phyloP scores from a whole-genome alignment of 2,888 invertebrate species.

The Rhamnusium bicolor region DNA sequence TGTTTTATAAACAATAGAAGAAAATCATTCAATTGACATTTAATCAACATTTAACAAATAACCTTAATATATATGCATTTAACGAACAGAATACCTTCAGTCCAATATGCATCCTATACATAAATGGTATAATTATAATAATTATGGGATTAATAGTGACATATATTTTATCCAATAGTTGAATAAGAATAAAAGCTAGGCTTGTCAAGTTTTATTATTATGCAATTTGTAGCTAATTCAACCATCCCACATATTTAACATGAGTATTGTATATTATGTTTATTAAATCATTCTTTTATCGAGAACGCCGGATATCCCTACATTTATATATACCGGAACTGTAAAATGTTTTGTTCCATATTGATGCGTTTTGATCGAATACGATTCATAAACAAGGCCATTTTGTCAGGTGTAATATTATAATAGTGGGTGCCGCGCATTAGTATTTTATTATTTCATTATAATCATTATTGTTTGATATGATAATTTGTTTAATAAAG shows the following conservation, averaged over 20 bases:
- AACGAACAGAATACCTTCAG: not conserved
- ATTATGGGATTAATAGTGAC: slow-evolving; percentile 22
- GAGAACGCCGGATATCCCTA: slow-evolving; percentile 65
- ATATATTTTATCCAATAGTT: slow-evolving; percentile 26
- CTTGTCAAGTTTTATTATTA: slow-evolving; percentile 57
- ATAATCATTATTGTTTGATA: slow-evolving; percentile 63
- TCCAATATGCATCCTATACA: not conserved
- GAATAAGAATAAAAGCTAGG: slow-evolving; percentile 41
- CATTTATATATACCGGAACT: slow-evolving; percentile 65
- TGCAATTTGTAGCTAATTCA: slow-evolving; percentile 60
- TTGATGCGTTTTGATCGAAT: slow-evolving; percentile 62
- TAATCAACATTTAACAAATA: not conserved
- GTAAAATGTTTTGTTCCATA: slow-evolving; percentile 65
- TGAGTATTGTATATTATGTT: slow-evolving; percentile 64
- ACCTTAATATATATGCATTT: not conserved
- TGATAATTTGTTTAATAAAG: slow-evolving; percentile 66
- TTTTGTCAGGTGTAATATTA: slow-evolving; percentile 65
- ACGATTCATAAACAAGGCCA: slow-evolving; percentile 64
- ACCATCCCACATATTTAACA: slow-evolving; percentile 60
- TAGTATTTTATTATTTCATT: slow-evolving; percentile 59
- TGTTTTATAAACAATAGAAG: not conserved
- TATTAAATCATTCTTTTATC: slow-evolving; percentile 67
- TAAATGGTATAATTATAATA: slow-evolving; percentile 27
- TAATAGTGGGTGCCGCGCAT: slow-evolving; percentile 61
- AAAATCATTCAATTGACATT: not conserved